phyloP scores from a whole-genome alignment of 2,113 vertebrate genomes.

The Thunnus thynnus region DNA sequence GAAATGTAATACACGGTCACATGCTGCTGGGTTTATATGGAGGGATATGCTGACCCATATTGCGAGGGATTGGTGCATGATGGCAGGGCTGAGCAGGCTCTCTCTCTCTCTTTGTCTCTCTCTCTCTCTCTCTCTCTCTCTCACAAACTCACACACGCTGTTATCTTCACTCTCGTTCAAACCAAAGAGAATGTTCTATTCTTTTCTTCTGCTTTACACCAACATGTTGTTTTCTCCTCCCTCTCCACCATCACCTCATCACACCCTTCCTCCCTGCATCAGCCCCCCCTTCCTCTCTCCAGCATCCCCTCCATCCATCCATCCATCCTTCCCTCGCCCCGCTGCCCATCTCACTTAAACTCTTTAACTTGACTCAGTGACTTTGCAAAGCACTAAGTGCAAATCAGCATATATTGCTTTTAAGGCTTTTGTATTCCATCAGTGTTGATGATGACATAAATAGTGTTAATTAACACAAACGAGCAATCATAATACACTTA shows the following conservation, averaged over 20 bases:
- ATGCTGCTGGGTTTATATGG: conserved; percentile 4
- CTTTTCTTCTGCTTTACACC: background rate
- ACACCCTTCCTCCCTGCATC: background rate
- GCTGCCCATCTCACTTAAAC: background rate
- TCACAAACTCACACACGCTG: background rate
- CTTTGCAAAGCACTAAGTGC: background rate
- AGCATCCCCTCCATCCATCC: background rate
- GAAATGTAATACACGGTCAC: background rate
- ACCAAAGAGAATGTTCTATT: conserved; percentile 21
- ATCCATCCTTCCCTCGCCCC: background rate
- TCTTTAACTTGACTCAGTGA: background rate
- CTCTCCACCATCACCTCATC: background rate
- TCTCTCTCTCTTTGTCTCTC: background rate
- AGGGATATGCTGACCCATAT: conserved; percentile 16
- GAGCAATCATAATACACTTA: conserved; percentile 5
- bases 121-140: no score
- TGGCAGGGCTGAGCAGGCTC: background rate
- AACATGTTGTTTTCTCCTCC: conserved; percentile 11
- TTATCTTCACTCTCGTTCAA: background rate
- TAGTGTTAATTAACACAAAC: conserved; percentile 11
- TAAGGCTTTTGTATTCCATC: background rate
- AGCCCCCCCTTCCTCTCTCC: background rate
- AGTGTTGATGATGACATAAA: background rate
- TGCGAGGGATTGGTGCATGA: conserved; percentile 16
- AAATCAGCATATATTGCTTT: background rate